Percentiles rank a stretch among this genome's conserved stretches.
Evolutionary conservation across 1,140 invertebrate genomes (phyloP).

Genomic region (Anastatus disparis): DNA sequence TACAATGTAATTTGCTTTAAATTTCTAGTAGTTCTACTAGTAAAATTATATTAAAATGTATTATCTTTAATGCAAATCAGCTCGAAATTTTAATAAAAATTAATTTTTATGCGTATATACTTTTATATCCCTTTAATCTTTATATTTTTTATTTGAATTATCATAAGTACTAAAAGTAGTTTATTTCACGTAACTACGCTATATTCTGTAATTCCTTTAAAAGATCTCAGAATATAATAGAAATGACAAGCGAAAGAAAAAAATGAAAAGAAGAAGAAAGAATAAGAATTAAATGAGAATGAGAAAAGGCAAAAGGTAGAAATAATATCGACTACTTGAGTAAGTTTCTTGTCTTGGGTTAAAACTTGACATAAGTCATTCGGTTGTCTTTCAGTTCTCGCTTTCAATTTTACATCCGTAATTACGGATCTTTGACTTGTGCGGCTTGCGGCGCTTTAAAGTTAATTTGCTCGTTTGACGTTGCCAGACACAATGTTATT

Average conservation of each 20-base stretch:
- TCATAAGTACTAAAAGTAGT: too few relatives aligned
- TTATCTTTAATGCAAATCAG: too few relatives aligned
- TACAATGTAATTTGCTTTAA: too few relatives aligned
- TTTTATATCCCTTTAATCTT: too few relatives aligned
- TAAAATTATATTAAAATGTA: too few relatives aligned
- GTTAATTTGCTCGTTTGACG: conserved; percentile 31
- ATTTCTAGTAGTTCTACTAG: too few relatives aligned
- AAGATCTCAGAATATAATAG: conserved; percentile 5
- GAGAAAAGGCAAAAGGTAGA: neutral
- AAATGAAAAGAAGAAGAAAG: neutral
- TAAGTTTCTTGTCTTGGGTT: conserved; percentile 7
- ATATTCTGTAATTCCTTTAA: conserved; percentile 6
- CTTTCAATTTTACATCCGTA: conserved; percentile 35
- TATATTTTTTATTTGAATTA: too few relatives aligned
- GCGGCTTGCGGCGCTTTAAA: conserved; percentile 11
- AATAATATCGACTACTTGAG: neutral
- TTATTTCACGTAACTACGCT: too few relatives aligned
- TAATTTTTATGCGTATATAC: too few relatives aligned
- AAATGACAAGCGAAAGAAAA: conserved; percentile 5
- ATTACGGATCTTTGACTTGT: conserved; percentile 31
- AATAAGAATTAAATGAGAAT: neutral
- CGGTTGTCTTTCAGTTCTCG: conserved; percentile 2
- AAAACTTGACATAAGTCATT: neutral
- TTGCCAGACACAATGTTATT: conserved; percentile 14
- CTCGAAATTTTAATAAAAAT: too few relatives aligned